Conservation (phyloP, 2,888 invertebrate genomes). For the Ischnus inquisitorius region DNA sequence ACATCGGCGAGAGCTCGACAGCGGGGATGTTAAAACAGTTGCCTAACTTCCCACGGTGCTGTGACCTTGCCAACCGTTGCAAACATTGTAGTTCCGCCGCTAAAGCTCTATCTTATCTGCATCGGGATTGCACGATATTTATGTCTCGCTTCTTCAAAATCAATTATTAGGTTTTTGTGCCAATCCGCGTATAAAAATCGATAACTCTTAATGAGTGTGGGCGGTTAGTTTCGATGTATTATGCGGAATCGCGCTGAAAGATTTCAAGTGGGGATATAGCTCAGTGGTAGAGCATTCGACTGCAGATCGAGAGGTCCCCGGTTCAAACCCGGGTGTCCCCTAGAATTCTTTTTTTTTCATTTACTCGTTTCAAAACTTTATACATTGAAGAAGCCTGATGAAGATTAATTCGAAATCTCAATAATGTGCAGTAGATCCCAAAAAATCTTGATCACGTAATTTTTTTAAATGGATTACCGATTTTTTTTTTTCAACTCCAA, state of each 20-base stretch:
- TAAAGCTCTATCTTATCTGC: neutral
- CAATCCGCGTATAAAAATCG: neutral
- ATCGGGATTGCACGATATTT: neutral
- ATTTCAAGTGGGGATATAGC: constrained; percentile 87
- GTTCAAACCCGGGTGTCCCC: constrained; percentile 68
- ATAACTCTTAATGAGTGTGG: neutral
- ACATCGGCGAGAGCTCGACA: neutral
- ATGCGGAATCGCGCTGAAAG: neutral
- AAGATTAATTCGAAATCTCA: too few species aligned
- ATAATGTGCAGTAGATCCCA: too few species aligned
- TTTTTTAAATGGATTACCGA: too few species aligned
- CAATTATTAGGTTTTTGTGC: neutral
- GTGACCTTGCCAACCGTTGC: constrained; percentile 23
- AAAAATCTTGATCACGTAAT: too few species aligned
- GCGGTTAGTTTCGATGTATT: neutral
- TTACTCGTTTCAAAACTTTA: neutral
- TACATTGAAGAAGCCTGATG: too few species aligned
- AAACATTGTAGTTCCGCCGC: neutral
- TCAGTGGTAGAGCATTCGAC: constrained; percentile 92
- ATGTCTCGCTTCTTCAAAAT: neutral
- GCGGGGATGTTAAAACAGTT: neutral
- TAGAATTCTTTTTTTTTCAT: constrained; percentile 7
- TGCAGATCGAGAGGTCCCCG: constrained; percentile 92
- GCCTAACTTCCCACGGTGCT: neutral
- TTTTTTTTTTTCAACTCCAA: too few species aligned